Conservation (phyloP, 37 sponge, comb jelly and placozoan species). For the Mnemiopsis leidyi region DNA sequence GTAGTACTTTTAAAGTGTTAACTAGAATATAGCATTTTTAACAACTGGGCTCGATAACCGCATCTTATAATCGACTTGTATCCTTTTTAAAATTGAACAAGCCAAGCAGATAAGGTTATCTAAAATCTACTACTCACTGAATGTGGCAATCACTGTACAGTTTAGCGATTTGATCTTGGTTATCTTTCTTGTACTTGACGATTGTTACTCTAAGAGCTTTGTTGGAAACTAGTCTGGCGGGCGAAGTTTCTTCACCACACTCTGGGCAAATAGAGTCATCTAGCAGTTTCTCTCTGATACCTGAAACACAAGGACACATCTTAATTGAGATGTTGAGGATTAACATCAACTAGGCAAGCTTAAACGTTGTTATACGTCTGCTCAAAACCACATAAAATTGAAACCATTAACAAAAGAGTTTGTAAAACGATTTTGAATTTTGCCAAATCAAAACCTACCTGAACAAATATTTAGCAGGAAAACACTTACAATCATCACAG, state of each 20-base stretch:
- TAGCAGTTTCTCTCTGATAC: slow-evolving; percentile 23
- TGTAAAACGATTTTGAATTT: too few relatives aligned
- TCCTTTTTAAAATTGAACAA: not conserved
- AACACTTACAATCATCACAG: slow-evolving; percentile 90
- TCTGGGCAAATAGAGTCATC: slow-evolving; percentile 34
- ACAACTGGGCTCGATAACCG: too few relatives aligned
- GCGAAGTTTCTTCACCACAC: not conserved
- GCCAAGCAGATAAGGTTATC: not conserved
- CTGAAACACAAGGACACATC: not conserved
- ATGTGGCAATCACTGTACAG: slow-evolving; percentile 54
- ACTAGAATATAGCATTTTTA: not conserved
- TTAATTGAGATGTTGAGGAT: too few relatives aligned
- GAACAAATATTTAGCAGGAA: too few relatives aligned
- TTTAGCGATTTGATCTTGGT: slow-evolving; percentile 42
- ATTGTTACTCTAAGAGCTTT: slow-evolving; percentile 38
- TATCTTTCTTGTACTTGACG: slow-evolving; percentile 51
- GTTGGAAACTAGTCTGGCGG: slow-evolving; percentile 1
- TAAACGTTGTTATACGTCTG: too few relatives aligned
- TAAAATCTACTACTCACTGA: not conserved
- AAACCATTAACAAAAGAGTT: too few relatives aligned
- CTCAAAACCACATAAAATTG: too few relatives aligned
- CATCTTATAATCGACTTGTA: not conserved
- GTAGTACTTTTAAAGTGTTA: not conserved
- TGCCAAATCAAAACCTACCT: too few relatives aligned
- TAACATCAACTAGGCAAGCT: too few relatives aligned